These are phyloP conservation scores for Papilio aristodemus DNA, from an alignment of 1,140 invertebrate species.

Conservation along the genomic window DNA sequence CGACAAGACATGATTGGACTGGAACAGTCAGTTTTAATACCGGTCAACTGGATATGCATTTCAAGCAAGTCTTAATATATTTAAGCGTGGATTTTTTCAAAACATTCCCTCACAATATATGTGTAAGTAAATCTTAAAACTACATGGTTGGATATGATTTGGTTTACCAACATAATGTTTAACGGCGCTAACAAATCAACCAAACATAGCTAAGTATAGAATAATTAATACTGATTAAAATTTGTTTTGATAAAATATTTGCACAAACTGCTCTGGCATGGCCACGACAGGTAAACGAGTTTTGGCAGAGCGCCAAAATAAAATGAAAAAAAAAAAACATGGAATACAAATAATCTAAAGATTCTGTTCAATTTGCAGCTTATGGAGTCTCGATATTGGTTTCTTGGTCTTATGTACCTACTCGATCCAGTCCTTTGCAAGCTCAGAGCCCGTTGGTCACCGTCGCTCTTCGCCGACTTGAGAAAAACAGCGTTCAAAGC, in stretches of 20 bases:
- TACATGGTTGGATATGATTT: neutral
- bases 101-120: conserved; percentile 49
- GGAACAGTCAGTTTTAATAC: conserved; percentile 56
- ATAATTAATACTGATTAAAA: no score
- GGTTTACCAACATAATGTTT: no score
- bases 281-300: no score
- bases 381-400: conserved; percentile 54
- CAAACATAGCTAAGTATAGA: no score
- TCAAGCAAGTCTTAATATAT: conserved; percentile 61
- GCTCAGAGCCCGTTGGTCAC: conserved; percentile 55
- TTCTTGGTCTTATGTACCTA: conserved; percentile 65
- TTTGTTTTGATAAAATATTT: no score
- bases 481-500: conserved; percentile 57
- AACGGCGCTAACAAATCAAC: no score
- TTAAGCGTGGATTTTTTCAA: conserved; percentile 63
- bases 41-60: conserved; percentile 54
- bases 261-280: no score
- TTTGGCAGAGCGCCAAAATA: no score
- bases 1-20: conserved; percentile 51
- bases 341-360: neutral
- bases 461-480: conserved; percentile 56
- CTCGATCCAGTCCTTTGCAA: conserved; percentile 55
- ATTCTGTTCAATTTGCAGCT: conserved; percentile 45
- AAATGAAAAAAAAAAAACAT: no score
- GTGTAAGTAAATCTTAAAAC: conserved; percentile 48